Conservation (phyloP, 2,113 vertebrate genomes). For the Pipa parva region DNA sequence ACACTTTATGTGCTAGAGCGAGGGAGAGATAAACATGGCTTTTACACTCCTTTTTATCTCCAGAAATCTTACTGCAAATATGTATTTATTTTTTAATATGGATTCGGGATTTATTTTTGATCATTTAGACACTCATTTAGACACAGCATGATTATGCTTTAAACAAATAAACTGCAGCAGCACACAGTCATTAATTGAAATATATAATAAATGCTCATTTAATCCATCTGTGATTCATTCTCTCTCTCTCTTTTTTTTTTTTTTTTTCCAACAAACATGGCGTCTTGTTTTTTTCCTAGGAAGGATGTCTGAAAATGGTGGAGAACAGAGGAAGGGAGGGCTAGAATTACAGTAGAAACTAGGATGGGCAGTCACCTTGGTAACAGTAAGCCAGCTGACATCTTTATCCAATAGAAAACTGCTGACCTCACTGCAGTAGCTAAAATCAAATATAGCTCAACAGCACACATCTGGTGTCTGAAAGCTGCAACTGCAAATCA, state of each 20-base stretch:
- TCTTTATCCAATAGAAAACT: conserved; percentile 7
- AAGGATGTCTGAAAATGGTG: conserved; percentile 22
- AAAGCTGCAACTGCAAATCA: conserved; percentile 26
- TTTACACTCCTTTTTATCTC: not conserved
- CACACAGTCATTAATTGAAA: not conserved
- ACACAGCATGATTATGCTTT: too few species aligned
- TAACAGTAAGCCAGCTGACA: conserved; percentile 28
- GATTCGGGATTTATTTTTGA: not conserved
- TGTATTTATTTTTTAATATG: not conserved
- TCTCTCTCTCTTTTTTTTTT: conserved; percentile 12
- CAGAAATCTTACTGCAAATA: not conserved
- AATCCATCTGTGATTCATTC: not conserved
- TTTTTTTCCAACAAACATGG: conserved; percentile 31
- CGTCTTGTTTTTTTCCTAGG: conserved; percentile 16
- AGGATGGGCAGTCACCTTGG: conserved; percentile 24
- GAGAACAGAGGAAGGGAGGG: conserved; percentile 19
- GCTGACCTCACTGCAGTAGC: conserved; percentile 29
- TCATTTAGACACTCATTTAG: not conserved
- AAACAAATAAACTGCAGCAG: not conserved
- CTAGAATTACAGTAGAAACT: conserved; percentile 7
- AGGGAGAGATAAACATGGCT: not conserved
- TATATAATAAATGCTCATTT: not conserved
- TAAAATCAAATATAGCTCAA: conserved; percentile 38
- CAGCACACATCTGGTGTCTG: conserved; percentile 40
- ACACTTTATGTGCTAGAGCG: not conserved